Conservation (phyloP, 64 coral and sea anemone genomes). For the Acropora tenuis region DNA sequence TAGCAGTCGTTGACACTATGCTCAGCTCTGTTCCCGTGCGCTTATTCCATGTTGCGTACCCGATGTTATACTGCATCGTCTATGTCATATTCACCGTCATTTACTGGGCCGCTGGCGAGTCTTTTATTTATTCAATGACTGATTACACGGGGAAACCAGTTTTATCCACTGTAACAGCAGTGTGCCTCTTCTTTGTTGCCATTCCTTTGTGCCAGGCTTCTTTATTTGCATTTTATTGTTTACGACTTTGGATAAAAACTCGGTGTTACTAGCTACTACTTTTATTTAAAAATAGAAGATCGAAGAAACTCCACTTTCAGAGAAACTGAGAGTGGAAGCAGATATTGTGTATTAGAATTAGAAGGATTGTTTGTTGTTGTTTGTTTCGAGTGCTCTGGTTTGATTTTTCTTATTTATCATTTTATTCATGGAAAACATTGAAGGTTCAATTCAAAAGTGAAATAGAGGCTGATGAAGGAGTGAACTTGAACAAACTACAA, state of each 20-base stretch:
- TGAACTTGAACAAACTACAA: too few relatives aligned
- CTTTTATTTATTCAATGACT: conserved; percentile 29
- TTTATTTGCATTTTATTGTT: background rate
- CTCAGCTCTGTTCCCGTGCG: conserved; percentile 39
- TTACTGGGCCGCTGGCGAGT: conserved; percentile 41
- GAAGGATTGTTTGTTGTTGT: too few relatives aligned
- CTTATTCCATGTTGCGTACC: conserved; percentile 50
- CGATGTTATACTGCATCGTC: conserved; percentile 15
- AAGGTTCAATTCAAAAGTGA: too few relatives aligned
- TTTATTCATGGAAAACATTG: too few relatives aligned
- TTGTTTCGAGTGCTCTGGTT: too few relatives aligned
- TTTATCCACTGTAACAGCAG: background rate
- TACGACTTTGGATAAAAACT: conserved; percentile 20
- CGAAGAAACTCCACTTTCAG: too few relatives aligned
- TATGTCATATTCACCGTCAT: conserved; percentile 43
- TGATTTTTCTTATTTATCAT: too few relatives aligned
- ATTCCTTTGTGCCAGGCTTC: conserved; percentile 8
- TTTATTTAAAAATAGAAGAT: too few relatives aligned
- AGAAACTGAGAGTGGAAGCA: too few relatives aligned
- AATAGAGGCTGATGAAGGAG: too few relatives aligned
- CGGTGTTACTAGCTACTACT: background rate
- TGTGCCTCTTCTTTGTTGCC: conserved; percentile 6
- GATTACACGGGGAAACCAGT: conserved; percentile 43
- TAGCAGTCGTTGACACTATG: conserved; percentile 34
- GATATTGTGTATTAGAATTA: too few relatives aligned